These are phyloP conservation scores for Xestoiulus laeticollis DNA, from an alignment of 2,888 invertebrate genomes.

Conservation along the genomic window DNA sequence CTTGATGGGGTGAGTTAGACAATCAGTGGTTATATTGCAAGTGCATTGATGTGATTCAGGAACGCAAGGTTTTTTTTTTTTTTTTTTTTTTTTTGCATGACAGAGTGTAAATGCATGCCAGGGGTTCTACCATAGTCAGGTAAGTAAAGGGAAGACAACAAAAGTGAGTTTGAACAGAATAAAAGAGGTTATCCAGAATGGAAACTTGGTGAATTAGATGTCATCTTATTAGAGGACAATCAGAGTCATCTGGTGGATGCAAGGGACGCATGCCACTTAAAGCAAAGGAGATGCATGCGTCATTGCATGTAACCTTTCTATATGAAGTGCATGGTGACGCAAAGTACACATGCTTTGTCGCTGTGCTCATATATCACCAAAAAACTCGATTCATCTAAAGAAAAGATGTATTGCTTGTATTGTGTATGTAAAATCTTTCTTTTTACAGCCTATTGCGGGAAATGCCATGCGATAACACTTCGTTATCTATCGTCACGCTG, in stretches of 20 bases:
- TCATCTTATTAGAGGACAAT: no score
- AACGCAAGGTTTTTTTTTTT: no score
- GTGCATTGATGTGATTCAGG: neutral
- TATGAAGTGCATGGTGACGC: neutral
- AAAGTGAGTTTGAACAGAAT: no score
- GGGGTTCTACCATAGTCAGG: neutral
- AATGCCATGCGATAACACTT: neutral
- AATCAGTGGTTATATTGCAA: neutral
- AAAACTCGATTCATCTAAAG: neutral
- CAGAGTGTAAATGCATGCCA: neutral
- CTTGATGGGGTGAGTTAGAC: neutral
- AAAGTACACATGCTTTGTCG: neutral
- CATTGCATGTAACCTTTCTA: no score
- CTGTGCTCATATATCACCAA: neutral
- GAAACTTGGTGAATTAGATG: no score
- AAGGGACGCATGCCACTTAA: neutral
- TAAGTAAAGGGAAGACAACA: neutral
- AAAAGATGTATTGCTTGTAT: slow-evolving; percentile 13
- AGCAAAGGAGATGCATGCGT: neutral
- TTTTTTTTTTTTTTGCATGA: neutral
- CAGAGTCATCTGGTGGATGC: no score
- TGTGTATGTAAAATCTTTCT: neutral
- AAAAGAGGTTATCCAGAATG: no score
- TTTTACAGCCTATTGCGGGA: neutral
- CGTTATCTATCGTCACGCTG: neutral